Base-by-base conservation (phyloP, 2,797 vertebrate species). In the Paramormyrops hopkinsi region DNA sequence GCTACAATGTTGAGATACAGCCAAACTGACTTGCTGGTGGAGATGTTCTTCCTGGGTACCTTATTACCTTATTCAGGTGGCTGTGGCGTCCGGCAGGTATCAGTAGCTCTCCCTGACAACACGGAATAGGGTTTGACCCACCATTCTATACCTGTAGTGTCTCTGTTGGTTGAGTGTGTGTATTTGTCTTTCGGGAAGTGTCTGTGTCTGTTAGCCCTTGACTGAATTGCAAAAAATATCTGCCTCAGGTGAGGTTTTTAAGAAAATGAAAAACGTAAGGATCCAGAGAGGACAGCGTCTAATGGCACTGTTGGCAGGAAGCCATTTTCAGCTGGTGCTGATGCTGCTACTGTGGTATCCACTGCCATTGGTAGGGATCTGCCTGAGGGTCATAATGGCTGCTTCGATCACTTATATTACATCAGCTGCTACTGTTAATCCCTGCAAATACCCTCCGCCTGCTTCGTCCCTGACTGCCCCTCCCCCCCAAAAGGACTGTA, bases 331-430 rank as follows among this genome's bases (percentile, higher is more conserved):
- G 92, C 89, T 73, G 92, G 93, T 93, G 91, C 94, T 94, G 94
- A 94, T 92, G 92, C 90, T 90, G 90, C 95, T 83, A 91, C 94
- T 93, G 93, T 93, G 90, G 94, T 91, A 94, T 95, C 95, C 92
- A 53, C 56, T 90, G 92, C 94, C 95, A 94, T 96, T 95, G 95
- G 94, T 94, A 92, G 92, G 93, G 94, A 94, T 94, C 94, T 95
- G 92, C 93, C 90, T 92, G 91, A 88, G 90, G 91, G 93, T 93
- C 92, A 92, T 93, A 90, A 90, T 93, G 46, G 90, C 92, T 44
- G 89, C 48, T 76, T 76, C 65, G 48, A 88, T 94, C 95, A 95
- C 94, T 96, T 90, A 29, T 88, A 62, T 76, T 41, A 89, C 91
- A 85, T 59, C 73, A 83, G 53, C 53, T 51, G 73, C 37, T 79